Evolutionary conservation across 2,113 vertebrate species (phyloP).

Genomic region (Prinia subflava): DNA sequence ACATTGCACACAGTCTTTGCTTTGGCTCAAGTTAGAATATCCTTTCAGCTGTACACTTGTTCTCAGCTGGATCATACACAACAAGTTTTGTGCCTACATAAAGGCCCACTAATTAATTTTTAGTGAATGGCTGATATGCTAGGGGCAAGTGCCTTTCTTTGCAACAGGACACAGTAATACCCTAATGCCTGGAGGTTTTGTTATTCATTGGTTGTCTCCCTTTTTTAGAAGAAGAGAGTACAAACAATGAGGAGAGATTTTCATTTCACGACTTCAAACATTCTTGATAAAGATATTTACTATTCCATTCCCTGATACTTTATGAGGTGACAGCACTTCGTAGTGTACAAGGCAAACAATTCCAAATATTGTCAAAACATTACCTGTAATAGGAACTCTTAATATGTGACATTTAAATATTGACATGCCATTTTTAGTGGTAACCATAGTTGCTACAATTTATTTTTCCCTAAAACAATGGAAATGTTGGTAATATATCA

Average conservation of each 20-base stretch:
- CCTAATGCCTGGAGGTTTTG: fast-evolving
- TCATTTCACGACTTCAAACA: not conserved
- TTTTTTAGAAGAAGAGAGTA: not conserved
- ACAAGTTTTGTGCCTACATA: not conserved
- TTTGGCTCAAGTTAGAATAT: not conserved
- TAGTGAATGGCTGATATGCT: not conserved
- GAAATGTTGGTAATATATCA: not conserved
- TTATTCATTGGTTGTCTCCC: not conserved
- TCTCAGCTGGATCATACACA: not conserved
- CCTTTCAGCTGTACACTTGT: not conserved
- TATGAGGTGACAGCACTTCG: not conserved
- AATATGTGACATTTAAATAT: not conserved
- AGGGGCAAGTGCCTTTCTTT: not conserved
- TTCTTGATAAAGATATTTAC: not conserved
- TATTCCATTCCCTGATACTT: not conserved
- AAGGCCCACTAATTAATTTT: not conserved
- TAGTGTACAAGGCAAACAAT: not conserved
- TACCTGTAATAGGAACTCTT: not conserved
- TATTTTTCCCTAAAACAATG: not conserved
- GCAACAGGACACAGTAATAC: not conserved
- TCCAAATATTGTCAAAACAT: not conserved
- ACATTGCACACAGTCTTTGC: not conserved
- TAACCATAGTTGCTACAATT: not conserved
- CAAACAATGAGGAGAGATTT: not conserved
- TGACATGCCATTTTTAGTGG: not conserved